Evolutionary conservation across 2,888 invertebrate genomes (phyloP).

Genomic region (Folsomia candida): DNA sequence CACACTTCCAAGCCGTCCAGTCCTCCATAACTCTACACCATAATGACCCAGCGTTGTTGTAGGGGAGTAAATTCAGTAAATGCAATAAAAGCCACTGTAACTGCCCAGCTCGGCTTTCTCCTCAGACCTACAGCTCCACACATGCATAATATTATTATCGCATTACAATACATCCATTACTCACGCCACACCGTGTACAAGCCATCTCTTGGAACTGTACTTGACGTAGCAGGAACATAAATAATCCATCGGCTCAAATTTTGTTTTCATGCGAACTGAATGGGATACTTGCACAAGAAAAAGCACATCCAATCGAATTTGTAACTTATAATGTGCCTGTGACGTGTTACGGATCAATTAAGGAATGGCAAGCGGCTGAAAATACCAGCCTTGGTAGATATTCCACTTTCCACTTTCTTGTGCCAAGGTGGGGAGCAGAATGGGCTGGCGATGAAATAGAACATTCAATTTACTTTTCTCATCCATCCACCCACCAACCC

Average conservation of each 20-base stretch:
- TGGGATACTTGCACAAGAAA: neutral
- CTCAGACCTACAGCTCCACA: too few species aligned
- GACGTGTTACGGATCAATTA: slow-evolving; percentile 43
- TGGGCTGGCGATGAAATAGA: neutral
- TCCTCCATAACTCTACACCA: neutral
- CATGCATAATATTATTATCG: slow-evolving; percentile 7
- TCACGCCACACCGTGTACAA: slow-evolving; percentile 4
- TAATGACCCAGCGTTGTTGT: neutral
- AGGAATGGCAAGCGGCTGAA: slow-evolving; percentile 3
- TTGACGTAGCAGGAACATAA: neutral
- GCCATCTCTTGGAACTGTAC: neutral
- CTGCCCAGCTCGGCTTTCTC: neutral
- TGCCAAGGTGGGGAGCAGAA: neutral
- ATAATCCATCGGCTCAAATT: neutral
- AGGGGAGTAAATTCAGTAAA: neutral
- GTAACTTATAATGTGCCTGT: slow-evolving; percentile 33
- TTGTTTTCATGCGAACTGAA: neutral
- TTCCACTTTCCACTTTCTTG: neutral
- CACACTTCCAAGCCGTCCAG: too few species aligned
- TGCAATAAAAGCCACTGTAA: neutral
- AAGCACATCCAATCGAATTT: slow-evolving; percentile 8
- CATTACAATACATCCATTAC: slow-evolving; percentile 7
- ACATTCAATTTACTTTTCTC: neutral
- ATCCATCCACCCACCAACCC: neutral
- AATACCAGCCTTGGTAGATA: neutral